Evolutionary conservation across 2,797 vertebrate genomes (phyloP).

Genomic region (Triplophysa bombifrons): DNA sequence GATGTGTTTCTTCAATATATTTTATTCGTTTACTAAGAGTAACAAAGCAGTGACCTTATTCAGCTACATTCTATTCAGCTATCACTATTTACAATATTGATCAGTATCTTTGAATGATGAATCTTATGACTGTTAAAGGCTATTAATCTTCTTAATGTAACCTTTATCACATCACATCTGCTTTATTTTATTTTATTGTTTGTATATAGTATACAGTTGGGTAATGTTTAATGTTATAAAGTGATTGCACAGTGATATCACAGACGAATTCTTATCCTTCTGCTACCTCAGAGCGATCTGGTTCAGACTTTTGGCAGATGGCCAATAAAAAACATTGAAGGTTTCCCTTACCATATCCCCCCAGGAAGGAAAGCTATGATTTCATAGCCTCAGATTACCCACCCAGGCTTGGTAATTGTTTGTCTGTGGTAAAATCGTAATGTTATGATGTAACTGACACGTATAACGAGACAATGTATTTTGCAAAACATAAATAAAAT

Average conservation of each 20-base stretch:
- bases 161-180: neutral
- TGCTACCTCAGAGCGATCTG: constrained; percentile 21
- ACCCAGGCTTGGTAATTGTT: constrained; percentile 16
- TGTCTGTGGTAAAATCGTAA: constrained; percentile 33
- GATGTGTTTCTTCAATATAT: too few species aligned
- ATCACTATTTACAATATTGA: too few species aligned
- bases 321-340: constrained; percentile 24
- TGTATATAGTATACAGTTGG: neutral
- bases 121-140: neutral
- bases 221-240: constrained; percentile 1
- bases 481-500: constrained; percentile 6
- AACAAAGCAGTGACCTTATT: too few species aligned
- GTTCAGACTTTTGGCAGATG: constrained; percentile 27
- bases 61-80: too few species aligned
- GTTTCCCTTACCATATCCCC: constrained; percentile 33
- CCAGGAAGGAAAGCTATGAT: constrained; percentile 36
- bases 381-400: constrained; percentile 35
- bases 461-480: neutral
- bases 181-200: neutral
- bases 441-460: constrained; percentile 26
- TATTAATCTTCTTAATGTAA: neutral
- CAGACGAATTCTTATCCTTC: constrained; percentile 6
- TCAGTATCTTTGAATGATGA: too few species aligned
- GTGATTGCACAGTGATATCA: constrained; percentile 2
- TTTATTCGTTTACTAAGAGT: too few species aligned